Evolutionary conservation across 2,888 invertebrate species (phyloP), one percentile per base, ranked within the genome.

Genomic region (Agrochola lota): DNA sequence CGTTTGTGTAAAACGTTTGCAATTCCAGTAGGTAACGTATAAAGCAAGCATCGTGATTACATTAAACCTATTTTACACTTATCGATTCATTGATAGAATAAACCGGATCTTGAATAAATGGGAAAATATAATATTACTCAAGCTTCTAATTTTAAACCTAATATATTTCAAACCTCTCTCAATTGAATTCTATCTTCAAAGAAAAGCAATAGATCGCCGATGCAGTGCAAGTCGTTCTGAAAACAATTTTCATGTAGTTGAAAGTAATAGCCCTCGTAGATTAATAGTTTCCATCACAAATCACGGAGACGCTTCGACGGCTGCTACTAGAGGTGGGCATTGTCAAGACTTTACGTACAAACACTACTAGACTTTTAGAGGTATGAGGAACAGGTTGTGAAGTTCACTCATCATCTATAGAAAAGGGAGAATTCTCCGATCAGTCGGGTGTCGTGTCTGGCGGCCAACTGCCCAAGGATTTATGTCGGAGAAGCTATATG

Each of bases 201-300:
- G 66, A 30, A 81, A 60, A n/a, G 26, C 23, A 35, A 55, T 72
- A 62, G 73, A 74, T 67, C 26, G 15, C 6, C 3, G 35, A 40
- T 15, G 67, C 67, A 60, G 12, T 63, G 20, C 35, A 40, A 80
- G 12, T 59, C 20, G 20, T 52, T 81, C 55, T 30, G 30, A 74
- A 74, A 74, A 57, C 30, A 57, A 63, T 67, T 57, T 81, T 30
- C 62, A 2, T 6, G 35, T 40, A 67, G 20, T 62, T 60, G n/a
- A 49, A 55, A 67, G 23, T 72, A 43, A 64, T 66, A 55, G 60
- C 15, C 20, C 15, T 71, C 8, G 15, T 23, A 72, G 20, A 55
- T 55, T 46, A 46, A 55, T 55, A 46, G 60, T 26, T 78, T 60
- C 30, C 23, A 52, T 15, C 15, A 17, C 0, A 23, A 15, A 30